Percentiles rank a stretch among this genome's conserved stretches.
These are phyloP conservation scores for Sander vitreus DNA, from an alignment of 2,113 vertebrate genomes.

Conservation along the genomic window DNA sequence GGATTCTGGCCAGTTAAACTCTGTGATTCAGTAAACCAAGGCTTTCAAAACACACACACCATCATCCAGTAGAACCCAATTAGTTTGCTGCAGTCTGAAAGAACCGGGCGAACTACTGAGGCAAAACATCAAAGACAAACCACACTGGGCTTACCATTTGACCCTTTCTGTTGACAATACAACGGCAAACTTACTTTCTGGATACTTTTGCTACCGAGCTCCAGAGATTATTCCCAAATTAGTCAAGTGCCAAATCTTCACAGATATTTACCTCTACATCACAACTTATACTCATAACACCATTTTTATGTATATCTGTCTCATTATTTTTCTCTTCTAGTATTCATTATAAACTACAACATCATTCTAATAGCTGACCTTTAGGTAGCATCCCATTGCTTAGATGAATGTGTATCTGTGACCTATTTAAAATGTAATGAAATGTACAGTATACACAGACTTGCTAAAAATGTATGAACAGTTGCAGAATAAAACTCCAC, in stretches of 20 bases:
- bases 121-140: slow-evolving; percentile 2
- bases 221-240: background rate
- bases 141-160: background rate
- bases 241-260: background rate
- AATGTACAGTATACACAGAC: background rate
- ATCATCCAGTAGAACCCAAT: background rate
- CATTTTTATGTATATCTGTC: background rate
- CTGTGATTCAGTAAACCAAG: slow-evolving; percentile 1
- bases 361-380: background rate
- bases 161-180: background rate
- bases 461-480: background rate
- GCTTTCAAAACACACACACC: background rate
- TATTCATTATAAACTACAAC: slow-evolving; percentile 3
- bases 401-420: slow-evolving; percentile 30
- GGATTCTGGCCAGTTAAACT: slow-evolving; percentile 19
- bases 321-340: background rate
- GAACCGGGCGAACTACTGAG: background rate
- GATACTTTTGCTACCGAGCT: background rate
- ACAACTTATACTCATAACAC: background rate
- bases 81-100: background rate
- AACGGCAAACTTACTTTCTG: background rate
- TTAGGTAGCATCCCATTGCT: slow-evolving; percentile 25
- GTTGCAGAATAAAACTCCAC: background rate
- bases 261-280: background rate
- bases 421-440: slow-evolving; percentile 31